Conservation (phyloP, 23 tunicate genomes). For the Styela plicata region DNA sequence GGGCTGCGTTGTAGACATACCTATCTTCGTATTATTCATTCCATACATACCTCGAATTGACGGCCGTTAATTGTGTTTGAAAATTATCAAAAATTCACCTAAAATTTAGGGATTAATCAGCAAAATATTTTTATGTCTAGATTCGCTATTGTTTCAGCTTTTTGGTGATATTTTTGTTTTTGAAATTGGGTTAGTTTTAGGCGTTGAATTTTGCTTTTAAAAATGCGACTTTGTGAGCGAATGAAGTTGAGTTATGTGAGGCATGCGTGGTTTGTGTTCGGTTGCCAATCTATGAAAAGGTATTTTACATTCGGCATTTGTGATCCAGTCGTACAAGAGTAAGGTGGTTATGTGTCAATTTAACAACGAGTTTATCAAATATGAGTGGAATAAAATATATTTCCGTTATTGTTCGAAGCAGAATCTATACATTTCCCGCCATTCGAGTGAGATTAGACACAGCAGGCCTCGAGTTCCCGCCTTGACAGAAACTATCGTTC, state of each 20-base stretch:
- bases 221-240: slow-evolving; percentile 6
- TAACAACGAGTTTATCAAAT: background rate
- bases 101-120: slow-evolving; percentile 31
- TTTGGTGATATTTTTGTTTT: slow-evolving; percentile 39
- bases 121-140: background rate
- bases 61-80: slow-evolving; percentile 10
- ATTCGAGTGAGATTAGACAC: background rate
- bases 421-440: background rate
- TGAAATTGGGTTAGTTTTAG: background rate
- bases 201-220: slow-evolving; percentile 14
- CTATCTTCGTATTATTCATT: slow-evolving; percentile 78
- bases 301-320: slow-evolving; percentile 22
- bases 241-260: slow-evolving; percentile 73
- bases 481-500: too few species aligned
- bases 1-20: slow-evolving; percentile 76
- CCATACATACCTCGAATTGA: slow-evolving; percentile 65
- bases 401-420: background rate
- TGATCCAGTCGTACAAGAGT: background rate
- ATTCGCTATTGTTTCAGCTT: background rate
- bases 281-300: slow-evolving; percentile 3
- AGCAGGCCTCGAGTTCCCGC: background rate
- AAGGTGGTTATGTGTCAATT: background rate
- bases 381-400: background rate
- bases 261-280: slow-evolving; percentile 75
- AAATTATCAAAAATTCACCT: slow-evolving; percentile 22